phyloP scores from a whole-genome alignment of 2,888 invertebrate species.

The Melipona bicolor region DNA sequence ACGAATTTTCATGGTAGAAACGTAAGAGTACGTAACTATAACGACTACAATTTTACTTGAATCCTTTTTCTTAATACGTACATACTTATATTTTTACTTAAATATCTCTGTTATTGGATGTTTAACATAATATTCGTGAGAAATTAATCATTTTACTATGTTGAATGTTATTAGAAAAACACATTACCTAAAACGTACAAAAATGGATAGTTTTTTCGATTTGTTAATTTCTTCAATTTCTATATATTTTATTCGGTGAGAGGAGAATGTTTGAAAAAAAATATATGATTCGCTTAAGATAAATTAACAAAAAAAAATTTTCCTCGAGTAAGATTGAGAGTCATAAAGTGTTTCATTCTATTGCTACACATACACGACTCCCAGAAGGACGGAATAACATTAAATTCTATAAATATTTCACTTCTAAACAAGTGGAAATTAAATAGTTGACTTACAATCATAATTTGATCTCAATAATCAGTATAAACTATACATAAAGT shows the following conservation, averaged over 20 bases:
- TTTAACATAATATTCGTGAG: neutral
- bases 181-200: neutral
- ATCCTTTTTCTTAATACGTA: neutral
- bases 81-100: constrained; percentile 8
- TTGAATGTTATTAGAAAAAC: constrained; percentile 1
- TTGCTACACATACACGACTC: neutral
- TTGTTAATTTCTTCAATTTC: neutral
- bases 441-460: neutral
- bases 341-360: neutral
- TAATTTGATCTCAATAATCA: neutral
- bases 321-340: neutral
- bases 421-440: neutral
- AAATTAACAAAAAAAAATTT: neutral
- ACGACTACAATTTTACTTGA: constrained; percentile 1
- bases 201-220: neutral
- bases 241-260: no score
- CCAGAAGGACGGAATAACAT: neutral
- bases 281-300: neutral
- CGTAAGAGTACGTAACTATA: neutral
- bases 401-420: neutral
- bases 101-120: neutral
- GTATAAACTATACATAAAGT: neutral
- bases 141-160: constrained; percentile 4
- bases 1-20: neutral
- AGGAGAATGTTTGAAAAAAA: neutral